Percentiles rank a stretch among this genome's conserved stretches.
phyloP scores from a whole-genome alignment of 2,888 invertebrate genomes.

The Apamea anceps region DNA sequence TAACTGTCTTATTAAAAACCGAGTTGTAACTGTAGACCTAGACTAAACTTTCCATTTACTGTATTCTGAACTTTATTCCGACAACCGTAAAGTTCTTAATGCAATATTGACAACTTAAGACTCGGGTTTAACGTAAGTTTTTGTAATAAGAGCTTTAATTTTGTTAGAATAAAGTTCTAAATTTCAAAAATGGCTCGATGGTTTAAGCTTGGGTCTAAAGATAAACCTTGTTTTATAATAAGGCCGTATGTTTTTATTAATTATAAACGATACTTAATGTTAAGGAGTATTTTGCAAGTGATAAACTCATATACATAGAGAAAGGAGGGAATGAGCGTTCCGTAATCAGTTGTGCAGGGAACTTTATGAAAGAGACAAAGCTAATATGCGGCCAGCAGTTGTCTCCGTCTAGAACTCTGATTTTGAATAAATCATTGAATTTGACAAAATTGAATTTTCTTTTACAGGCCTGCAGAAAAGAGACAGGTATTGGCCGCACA shows the following conservation, averaged over 20 bases:
- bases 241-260: background rate
- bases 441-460: background rate
- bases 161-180: too few relatives aligned
- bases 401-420: background rate
- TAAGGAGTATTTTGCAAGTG: background rate
- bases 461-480: background rate
- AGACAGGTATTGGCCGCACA: background rate
- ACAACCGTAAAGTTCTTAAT: too few relatives aligned
- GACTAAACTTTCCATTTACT: too few relatives aligned
- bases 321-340: background rate
- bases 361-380: background rate
- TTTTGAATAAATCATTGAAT: background rate
- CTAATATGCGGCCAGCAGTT: background rate
- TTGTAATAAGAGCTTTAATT: too few relatives aligned
- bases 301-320: background rate
- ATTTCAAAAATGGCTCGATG: too few relatives aligned
- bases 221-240: too few relatives aligned
- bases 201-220: too few relatives aligned
- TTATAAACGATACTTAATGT: background rate
- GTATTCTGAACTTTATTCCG: too few relatives aligned
- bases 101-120: too few relatives aligned
- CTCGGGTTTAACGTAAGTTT: too few relatives aligned
- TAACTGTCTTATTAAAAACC: background rate
- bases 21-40: too few relatives aligned
- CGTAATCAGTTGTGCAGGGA: background rate